phyloP scores from a whole-genome alignment of 2,888 invertebrate species.

The Callosobruchus maculatus region DNA sequence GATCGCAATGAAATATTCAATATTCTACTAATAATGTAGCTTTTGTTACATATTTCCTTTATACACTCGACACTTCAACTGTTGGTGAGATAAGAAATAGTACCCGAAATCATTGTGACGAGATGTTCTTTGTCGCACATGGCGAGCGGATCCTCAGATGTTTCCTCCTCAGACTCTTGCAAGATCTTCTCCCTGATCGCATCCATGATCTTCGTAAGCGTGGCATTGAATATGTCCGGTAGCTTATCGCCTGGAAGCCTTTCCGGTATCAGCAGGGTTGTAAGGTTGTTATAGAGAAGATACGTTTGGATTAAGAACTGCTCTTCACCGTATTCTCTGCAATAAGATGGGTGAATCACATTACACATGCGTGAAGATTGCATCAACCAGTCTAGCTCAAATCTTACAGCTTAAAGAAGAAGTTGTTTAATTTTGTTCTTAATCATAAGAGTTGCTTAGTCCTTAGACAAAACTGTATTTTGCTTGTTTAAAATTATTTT shows the following conservation, averaged over 20 bases:
- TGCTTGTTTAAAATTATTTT: too few species aligned
- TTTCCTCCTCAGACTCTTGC: conserved; percentile 4
- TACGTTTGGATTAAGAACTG: conserved; percentile 39
- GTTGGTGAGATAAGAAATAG: background rate
- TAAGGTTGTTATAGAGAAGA: conserved; percentile 41
- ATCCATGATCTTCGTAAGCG: conserved; percentile 38
- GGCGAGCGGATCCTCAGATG: conserved; percentile 13
- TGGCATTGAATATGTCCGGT: conserved; percentile 34
- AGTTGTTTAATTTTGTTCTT: too few species aligned
- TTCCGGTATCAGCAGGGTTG: conserved; percentile 45
- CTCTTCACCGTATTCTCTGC: conserved; percentile 42
- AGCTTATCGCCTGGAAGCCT: conserved; percentile 40
- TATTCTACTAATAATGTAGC: too few species aligned
- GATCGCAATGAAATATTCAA: too few species aligned
- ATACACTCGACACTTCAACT: too few species aligned
- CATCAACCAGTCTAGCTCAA: too few species aligned
- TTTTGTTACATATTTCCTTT: too few species aligned
- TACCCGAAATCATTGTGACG: background rate
- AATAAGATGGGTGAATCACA: conserved; percentile 12
- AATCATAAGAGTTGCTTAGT: too few species aligned
- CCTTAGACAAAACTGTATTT: too few species aligned
- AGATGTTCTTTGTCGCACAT: background rate
- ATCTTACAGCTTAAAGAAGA: too few species aligned
- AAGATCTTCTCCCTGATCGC: conserved; percentile 16
- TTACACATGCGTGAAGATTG: too few species aligned